phyloP scores from a whole-genome alignment of 2,113 vertebrate species.

The Murina feae region DNA sequence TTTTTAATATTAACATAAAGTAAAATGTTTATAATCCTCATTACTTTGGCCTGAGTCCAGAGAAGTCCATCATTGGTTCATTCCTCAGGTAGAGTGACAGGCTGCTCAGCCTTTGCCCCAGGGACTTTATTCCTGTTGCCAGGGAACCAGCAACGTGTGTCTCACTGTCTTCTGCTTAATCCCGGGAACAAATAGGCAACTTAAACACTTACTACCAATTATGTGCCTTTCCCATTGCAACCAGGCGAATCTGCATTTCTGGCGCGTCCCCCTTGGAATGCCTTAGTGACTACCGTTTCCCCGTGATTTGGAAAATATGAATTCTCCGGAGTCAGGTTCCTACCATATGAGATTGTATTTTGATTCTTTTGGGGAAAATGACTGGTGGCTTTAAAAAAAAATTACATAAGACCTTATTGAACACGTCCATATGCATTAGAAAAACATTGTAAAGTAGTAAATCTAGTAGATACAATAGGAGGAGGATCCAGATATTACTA shows the following conservation, averaged over 20 bases:
- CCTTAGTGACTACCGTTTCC: background rate
- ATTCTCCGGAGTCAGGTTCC: conserved; percentile 4
- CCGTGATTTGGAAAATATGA: background rate
- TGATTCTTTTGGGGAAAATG: conserved; percentile 21
- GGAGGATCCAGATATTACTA: background rate
- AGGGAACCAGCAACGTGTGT: background rate
- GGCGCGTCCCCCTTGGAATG: background rate
- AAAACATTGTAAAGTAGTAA: background rate
- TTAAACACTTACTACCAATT: background rate
- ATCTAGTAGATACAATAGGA: background rate
- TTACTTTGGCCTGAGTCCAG: background rate
- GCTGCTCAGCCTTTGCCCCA: background rate
- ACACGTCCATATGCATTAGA: background rate
- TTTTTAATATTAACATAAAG: background rate
- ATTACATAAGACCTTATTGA: background rate
- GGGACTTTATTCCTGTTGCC: background rate
- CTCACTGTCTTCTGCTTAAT: background rate
- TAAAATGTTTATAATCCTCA: background rate
- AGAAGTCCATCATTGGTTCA: background rate
- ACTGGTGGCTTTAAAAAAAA: conserved; percentile 16
- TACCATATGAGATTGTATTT: background rate
- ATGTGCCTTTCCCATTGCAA: background rate
- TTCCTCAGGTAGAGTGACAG: background rate
- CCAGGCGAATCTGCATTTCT: background rate
- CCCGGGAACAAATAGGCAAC: background rate